Percentiles rank a stretch among this genome's conserved stretches.
phyloP scores from a whole-genome alignment of 2,113 vertebrate genomes.

The Centropus bengalensis region DNA sequence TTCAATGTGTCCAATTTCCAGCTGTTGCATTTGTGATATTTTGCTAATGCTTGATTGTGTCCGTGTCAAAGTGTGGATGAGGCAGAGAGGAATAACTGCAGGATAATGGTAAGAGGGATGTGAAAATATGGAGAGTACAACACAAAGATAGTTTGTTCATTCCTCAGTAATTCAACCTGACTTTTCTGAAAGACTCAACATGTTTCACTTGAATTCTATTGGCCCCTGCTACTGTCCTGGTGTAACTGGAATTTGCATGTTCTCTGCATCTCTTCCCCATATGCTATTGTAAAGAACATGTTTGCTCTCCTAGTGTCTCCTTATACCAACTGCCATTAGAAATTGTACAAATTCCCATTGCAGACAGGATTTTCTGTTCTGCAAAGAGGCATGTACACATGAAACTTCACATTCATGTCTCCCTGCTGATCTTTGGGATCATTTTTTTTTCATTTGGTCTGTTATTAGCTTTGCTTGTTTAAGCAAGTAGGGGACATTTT shows the following conservation, averaged over 20 bases:
- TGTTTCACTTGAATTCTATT: background rate
- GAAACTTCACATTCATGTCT: background rate
- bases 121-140: background rate
- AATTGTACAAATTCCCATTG: background rate
- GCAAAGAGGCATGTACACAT: rapidly evolving
- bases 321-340: background rate
- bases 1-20: background rate
- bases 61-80: background rate
- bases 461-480: background rate
- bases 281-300: background rate
- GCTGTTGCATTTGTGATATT: background rate
- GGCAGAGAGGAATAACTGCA: background rate
- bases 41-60: background rate
- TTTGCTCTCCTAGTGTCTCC: background rate
- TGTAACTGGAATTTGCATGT: rapidly evolving
- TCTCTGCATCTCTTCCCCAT: background rate
- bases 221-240: background rate
- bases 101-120: background rate
- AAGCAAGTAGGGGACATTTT: background rate
- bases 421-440: background rate
- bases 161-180: background rate
- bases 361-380: background rate
- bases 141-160: background rate
- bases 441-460: background rate
- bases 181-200: background rate